Evolutionary conservation across 2,113 vertebrate genomes (phyloP).

Genomic region (Brachionichthys hirsutus): DNA sequence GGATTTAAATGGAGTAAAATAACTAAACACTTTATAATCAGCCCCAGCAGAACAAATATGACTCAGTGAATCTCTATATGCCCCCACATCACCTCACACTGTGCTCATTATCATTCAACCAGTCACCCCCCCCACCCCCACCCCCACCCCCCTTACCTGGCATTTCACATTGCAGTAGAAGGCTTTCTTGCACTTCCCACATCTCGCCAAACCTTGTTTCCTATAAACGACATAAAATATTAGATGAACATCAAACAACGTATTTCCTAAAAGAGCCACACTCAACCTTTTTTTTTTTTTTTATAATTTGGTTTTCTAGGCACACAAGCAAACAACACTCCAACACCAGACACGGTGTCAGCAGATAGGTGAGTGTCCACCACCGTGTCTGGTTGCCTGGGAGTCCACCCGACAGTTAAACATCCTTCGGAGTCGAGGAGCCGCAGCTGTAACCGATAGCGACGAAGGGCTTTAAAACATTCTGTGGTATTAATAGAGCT

Average conservation of each 20-base stretch:
- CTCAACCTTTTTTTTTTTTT: no score
- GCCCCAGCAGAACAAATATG: no score
- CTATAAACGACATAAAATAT: slow-evolving; percentile 71
- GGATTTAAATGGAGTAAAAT: no score
- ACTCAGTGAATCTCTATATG: no score
- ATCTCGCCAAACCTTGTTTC: slow-evolving; percentile 91
- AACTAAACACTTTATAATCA: no score
- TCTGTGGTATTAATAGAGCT: slow-evolving; percentile 72
- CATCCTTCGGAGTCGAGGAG: slow-evolving; percentile 22
- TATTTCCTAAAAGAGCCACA: neutral
- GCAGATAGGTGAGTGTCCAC: neutral
- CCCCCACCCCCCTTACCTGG: slow-evolving; percentile 82
- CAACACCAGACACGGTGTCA: neutral
- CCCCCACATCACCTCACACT: no score
- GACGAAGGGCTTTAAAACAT: slow-evolving; percentile 49
- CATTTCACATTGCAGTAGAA: slow-evolving; percentile 94
- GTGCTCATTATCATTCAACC: neutral
- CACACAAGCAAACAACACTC: neutral
- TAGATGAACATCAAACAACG: neutral
- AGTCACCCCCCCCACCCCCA: neutral
- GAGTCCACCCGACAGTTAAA: slow-evolving; percentile 1
- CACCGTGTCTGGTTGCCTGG: neutral
- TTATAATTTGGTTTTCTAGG: neutral
- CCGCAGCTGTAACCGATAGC: slow-evolving; percentile 59
- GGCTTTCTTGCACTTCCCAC: slow-evolving; percentile 95